Conservation (phyloP, 2,888 invertebrate species). For the Trachelus iudaicus region DNA sequence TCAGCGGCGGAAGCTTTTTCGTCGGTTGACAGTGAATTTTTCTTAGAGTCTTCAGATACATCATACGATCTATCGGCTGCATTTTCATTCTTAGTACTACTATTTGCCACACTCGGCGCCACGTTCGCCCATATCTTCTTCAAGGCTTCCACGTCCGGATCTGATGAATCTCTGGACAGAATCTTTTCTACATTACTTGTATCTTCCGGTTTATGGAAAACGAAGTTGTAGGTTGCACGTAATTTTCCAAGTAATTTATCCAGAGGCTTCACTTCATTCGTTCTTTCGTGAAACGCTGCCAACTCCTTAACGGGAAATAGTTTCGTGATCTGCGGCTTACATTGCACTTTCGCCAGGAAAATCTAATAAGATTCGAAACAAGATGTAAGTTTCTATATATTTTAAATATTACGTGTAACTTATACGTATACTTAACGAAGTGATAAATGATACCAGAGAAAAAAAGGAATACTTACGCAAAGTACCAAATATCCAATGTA, state of each 20-base stretch:
- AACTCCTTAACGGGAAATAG: slow-evolving; percentile 49
- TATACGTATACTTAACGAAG: background rate
- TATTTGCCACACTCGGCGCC: background rate
- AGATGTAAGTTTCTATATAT: background rate
- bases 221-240: slow-evolving; percentile 52
- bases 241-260: slow-evolving; percentile 53
- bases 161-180: slow-evolving; percentile 24
- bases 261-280: slow-evolving; percentile 41
- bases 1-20: background rate
- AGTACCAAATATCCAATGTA: slow-evolving; percentile 33
- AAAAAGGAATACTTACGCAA: slow-evolving; percentile 41
- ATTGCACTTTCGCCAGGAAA: slow-evolving; percentile 36
- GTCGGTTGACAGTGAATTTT: slow-evolving; percentile 3
- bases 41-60: slow-evolving; percentile 1
- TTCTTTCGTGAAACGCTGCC: slow-evolving; percentile 37
- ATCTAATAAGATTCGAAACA: slow-evolving; percentile 31
- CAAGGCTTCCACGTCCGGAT: slow-evolving; percentile 25
- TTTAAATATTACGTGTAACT: background rate
- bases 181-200: slow-evolving; percentile 48
- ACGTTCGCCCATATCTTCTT: slow-evolving; percentile 18
- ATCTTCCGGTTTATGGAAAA: slow-evolving; percentile 49
- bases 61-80: background rate
- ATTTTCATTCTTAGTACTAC: background rate
- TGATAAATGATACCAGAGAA: background rate
- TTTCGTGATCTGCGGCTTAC: slow-evolving; percentile 50